phyloP scores from a whole-genome alignment of 2,797 vertebrate species.

The Setipinna tenuifilis region DNA sequence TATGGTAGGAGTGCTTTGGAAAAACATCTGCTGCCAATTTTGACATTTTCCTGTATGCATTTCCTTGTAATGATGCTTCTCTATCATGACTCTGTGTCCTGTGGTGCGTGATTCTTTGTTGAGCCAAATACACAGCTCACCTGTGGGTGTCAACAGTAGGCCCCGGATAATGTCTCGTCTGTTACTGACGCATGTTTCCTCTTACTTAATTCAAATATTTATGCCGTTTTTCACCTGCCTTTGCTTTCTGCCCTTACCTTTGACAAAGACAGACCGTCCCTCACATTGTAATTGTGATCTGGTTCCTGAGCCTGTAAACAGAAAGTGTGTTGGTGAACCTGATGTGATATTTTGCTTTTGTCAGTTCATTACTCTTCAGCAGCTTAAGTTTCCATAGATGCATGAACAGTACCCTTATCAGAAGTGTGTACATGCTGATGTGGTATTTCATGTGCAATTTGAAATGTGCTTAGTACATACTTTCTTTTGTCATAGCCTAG shows the following conservation, averaged over 20 bases:
- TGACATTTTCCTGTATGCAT: background rate
- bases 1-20: background rate
- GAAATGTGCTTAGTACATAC: background rate
- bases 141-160: slow-evolving; percentile 5
- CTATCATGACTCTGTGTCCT: background rate
- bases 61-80: background rate
- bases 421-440: background rate
- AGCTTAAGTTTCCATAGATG: background rate
- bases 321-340: no score
- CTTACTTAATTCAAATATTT: background rate
- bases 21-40: background rate
- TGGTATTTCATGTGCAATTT: background rate
- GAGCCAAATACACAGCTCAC: background rate
- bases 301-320: no score
- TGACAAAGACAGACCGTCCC: no score
- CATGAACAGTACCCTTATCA: background rate
- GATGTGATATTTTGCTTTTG: background rate
- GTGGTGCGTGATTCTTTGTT: background rate
- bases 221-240: no score
- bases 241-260: background rate
- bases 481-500: background rate
- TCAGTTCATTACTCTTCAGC: background rate
- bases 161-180: background rate
- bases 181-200: slow-evolving; percentile 34
- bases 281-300: no score